Base-by-base conservation (phyloP, 2,888 invertebrate species). In the Melitaea athalia region DNA sequence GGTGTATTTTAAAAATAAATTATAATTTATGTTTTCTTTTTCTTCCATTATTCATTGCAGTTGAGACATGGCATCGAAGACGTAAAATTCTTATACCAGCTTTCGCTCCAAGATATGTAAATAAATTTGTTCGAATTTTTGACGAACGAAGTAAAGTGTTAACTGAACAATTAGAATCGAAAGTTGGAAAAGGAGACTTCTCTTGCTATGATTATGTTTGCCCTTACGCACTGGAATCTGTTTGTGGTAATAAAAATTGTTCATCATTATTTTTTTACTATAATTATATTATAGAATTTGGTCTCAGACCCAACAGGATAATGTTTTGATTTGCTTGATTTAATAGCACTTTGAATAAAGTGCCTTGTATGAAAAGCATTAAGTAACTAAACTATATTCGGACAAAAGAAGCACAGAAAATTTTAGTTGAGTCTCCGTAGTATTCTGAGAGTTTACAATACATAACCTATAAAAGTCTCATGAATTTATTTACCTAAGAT, bases 211-310 rank as follows among this genome's bases (percentile, higher is more conserved):
- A 59, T 11, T 52, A 65, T 38, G 0, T 65, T 17, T 42, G 8
- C 2, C 7, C 24, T 2, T 42, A 59, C 8, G n/a, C 65, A 11
- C 43, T 65, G 52, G 59, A 59, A 15, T 31, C 59, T 31, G 49
- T 65, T 50, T 65, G 59, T 52, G 65, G 65, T 65, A 65, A 10
- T 5, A 24, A 49, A 49, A 49, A 6, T 49, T n/a, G 6, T n/a
- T 14, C 6, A 5, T 47, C 11, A 11, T 14, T 43, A 10, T 11
- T 11, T 10, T 10, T 43, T 43, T 45, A 1, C 11, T 45, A 10
- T 11, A n/a, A n/a, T n/a, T n/a, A n/a, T n/a, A n/a, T n/a, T n/a
- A n/a, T n/a, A n/a, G n/a, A n/a, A n/a, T n/a, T n/a, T n/a, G n/a
- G n/a, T n/a, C n/a, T n/a, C n/a, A n/a, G n/a, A n/a, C n/a, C n/a